Evolutionary conservation across 2,113 vertebrate species (phyloP).

Genomic region (Poecile atricapillus): DNA sequence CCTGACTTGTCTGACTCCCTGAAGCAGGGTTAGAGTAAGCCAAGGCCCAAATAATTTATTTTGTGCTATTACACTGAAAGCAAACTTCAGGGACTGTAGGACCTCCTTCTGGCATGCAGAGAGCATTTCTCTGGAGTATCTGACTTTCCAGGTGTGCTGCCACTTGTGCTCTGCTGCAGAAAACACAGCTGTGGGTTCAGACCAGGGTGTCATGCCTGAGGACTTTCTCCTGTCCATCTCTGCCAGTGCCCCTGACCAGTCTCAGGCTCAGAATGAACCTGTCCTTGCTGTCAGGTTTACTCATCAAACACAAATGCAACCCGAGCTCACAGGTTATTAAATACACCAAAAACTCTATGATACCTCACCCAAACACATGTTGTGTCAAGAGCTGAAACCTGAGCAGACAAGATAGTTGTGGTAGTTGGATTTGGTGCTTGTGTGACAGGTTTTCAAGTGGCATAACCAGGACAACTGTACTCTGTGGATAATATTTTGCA

Average conservation of each 20-base stretch:
- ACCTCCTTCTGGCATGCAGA: not conserved
- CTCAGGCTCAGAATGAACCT: not conserved
- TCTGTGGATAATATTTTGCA: not conserved
- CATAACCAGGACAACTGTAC: not conserved
- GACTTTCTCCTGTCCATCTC: not conserved
- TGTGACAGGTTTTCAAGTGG: not conserved
- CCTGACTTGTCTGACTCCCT: not conserved
- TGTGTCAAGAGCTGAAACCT: not conserved
- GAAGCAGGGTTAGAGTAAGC: not conserved
- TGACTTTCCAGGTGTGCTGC: not conserved
- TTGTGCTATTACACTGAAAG: not conserved
- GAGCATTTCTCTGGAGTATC: not conserved
- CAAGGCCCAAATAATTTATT: not conserved
- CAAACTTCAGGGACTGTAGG: not conserved
- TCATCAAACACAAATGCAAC: not conserved
- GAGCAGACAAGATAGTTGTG: not conserved
- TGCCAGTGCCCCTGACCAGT: not conserved
- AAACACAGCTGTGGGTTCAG: not conserved
- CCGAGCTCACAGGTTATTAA: not conserved
- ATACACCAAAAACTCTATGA: not conserved
- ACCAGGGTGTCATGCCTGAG: rapidly evolving
- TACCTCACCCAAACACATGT: not conserved
- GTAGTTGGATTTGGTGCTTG: not conserved
- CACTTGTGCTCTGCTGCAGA: rapidly evolving
- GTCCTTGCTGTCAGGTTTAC: not conserved